A percentile compares a stretch with the other conserved stretches of the same genome.
Conservation (phyloP, 2,113 vertebrate genomes). For the Megaceryle torquata region DNA sequence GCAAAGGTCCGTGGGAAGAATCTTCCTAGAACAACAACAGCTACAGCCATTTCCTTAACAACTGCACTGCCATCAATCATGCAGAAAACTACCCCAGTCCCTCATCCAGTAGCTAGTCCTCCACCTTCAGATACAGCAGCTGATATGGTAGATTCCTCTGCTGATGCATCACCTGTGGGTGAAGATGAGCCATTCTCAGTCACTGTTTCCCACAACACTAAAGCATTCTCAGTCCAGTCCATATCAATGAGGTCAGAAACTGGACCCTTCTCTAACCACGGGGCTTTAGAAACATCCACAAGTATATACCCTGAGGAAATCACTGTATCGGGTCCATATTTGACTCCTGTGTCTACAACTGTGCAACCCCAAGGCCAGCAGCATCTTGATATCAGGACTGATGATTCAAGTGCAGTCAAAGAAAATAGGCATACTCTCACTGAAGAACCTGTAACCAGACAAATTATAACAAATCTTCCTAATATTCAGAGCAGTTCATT, state of each 20-base stretch:
- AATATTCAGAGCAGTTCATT: not conserved
- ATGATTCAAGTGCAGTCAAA: not conserved
- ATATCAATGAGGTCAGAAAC: not conserved
- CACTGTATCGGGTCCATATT: not conserved
- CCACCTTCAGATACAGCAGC: not conserved
- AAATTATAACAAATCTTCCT: not conserved
- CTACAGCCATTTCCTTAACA: not conserved
- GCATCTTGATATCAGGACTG: not conserved
- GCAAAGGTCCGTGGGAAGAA: slow-evolving; percentile 85
- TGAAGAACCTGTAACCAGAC: not conserved
- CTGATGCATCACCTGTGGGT: not conserved
- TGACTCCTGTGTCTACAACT: not conserved
- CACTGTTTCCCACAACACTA: not conserved
- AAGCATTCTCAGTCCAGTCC: not conserved
- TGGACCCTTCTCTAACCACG: rapidly evolving
- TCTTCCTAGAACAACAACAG: slow-evolving; percentile 51
- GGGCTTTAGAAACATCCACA: not conserved
- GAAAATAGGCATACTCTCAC: not conserved
- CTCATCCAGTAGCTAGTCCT: slow-evolving; percentile 16
- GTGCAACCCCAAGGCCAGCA: not conserved
- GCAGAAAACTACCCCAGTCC: not conserved
- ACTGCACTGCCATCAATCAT: not conserved
- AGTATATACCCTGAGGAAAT: not conserved
- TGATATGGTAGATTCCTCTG: slow-evolving; percentile 66
- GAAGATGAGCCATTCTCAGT: slow-evolving; percentile 62